Evolutionary conservation across 1,140 invertebrate genomes (phyloP).

Genomic region (Leptopilina clavipes): DNA sequence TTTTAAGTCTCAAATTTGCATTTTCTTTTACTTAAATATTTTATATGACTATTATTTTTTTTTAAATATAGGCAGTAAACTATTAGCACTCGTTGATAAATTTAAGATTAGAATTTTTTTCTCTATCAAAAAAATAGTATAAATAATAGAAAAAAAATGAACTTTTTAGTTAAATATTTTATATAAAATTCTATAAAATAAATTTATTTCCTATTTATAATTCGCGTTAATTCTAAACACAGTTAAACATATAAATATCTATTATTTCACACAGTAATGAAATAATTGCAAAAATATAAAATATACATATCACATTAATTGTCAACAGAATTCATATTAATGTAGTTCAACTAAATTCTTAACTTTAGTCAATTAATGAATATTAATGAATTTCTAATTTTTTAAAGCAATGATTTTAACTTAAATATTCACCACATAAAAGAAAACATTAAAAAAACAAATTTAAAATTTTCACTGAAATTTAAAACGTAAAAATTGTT

Average conservation of each 20-base stretch:
- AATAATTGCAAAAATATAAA: background rate
- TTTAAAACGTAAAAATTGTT: no score
- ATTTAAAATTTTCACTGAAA: no score
- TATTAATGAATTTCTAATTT: no score
- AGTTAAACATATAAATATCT: background rate
- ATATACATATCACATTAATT: constrained; percentile 6
- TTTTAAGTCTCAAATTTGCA: background rate
- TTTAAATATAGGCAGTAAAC: background rate
- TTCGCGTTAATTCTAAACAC: background rate
- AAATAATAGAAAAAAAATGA: background rate
- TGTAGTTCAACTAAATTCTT: constrained; percentile 39
- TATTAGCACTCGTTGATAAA: background rate
- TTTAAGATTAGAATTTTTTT: background rate
- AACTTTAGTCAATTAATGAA: no score
- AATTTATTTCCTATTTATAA: background rate
- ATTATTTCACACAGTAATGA: background rate
- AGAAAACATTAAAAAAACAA: no score
- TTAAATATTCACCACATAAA: no score
- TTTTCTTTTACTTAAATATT: background rate
- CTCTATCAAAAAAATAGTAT: background rate
- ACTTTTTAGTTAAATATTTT: no score
- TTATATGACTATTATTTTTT: background rate
- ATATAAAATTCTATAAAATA: background rate
- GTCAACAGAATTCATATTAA: background rate
- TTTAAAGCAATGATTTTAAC: no score